These are phyloP conservation scores for Aphelenchoides avenae DNA, from an alignment of 1,140 invertebrate genomes.

Conservation along the genomic window DNA sequence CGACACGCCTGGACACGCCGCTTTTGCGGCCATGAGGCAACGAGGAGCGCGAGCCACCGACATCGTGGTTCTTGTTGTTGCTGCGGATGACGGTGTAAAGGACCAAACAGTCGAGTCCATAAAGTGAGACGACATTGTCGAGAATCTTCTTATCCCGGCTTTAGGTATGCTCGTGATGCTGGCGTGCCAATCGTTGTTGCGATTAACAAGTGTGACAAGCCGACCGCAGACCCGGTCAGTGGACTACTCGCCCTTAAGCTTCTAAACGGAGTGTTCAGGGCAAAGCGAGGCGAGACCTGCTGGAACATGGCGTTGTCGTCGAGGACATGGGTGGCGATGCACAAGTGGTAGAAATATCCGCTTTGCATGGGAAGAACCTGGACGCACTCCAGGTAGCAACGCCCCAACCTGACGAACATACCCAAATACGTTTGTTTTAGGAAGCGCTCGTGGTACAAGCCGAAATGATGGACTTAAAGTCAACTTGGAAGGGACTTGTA, in stretches of 20 bases:
- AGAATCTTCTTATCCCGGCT: conserved; percentile 13
- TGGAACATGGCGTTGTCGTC: conserved; percentile 72
- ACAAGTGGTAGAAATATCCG: conserved; percentile 84
- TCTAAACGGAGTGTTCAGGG: neutral
- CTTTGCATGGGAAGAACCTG: conserved; percentile 65
- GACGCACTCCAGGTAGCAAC: conserved; percentile 36
- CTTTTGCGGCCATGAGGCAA: conserved; percentile 62
- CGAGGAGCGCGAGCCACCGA: conserved; percentile 87
- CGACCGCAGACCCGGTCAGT: conserved; percentile 69
- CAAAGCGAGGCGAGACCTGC: conserved; percentile 62
- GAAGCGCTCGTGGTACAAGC: conserved; percentile 79
- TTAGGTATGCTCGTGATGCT: conserved; percentile 53
- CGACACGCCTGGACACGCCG: conserved; percentile 99
- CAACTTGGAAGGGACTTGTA: conserved; percentile 70
- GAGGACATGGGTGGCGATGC: conserved; percentile 87
- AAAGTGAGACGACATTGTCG: conserved; percentile 53
- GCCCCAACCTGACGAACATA: neutral
- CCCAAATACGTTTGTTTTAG: conserved; percentile 69
- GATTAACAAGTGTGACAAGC: conserved; percentile 98
- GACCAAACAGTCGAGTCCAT: conserved; percentile 78
- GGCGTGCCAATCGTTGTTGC: conserved; percentile 90
- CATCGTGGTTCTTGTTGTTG: conserved; percentile 90
- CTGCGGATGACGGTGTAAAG: conserved; percentile 98
- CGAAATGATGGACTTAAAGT: conserved; percentile 77
- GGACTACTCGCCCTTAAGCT: conserved; percentile 10